Evolutionary conservation across 1,140 invertebrate species (phyloP), one percentile per base, ranked within the genome.

Genomic region (Hylaeus volcanicus): DNA sequence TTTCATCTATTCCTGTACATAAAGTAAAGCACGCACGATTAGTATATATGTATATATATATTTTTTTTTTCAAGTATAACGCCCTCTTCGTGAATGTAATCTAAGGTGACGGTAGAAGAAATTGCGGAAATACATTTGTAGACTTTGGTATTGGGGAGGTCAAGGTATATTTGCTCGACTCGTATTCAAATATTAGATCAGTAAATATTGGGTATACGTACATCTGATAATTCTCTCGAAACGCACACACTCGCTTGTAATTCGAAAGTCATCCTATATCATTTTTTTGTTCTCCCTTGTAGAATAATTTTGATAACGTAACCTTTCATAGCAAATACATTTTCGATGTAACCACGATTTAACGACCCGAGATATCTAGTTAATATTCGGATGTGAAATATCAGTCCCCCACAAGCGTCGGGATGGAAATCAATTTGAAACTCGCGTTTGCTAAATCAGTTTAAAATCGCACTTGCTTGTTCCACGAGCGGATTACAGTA

Each of bases 131-230:
- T n/a, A 68, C 12, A 43, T 15, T 8, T 11, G 14, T 12, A 5
- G 45, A 11, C 37, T 15, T 26, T 37, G 66, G 75, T 55, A 74
- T 65, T 65, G 53, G n/a, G 53, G 72, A 79, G 71, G 71, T 63
- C n/a, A 39, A 6, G 45, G 45, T 5, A 48, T 48, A 51, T 37
- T 74, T 74, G 11, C 71, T 51, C 26, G n/a, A 45, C 77, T 48
- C 48, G 12, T 74, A 65, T 55, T 64, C 71, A 79, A 79, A 79
- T 79, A 79, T 79, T 79, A 56, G 60, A 66, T 45, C 39, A 3
- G 61, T 14, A 79, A 79, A 79, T 74, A 74, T 79, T 74, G 51
- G 51, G 1, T 8, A 4, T 8, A 5, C 48, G 3, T 48, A 43
- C 12, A n/a, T 41, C 26, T n/a, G 61, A 56, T 79, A 65, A 65